phyloP scores from a whole-genome alignment of 2,888 invertebrate species.

The Myathropa florea region DNA sequence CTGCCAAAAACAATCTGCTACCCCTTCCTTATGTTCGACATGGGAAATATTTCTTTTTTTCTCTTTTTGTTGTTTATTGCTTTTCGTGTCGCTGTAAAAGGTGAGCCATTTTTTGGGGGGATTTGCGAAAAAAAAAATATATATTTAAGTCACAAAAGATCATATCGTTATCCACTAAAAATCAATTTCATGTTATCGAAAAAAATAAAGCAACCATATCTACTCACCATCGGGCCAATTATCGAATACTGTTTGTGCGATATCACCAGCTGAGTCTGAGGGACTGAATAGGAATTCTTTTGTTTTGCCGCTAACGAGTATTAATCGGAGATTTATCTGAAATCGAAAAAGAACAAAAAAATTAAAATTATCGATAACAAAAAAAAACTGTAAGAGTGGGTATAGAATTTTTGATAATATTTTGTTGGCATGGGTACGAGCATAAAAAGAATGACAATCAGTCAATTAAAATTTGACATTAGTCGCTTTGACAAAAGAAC shows the following conservation, averaged over 20 bases:
- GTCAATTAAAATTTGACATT: background rate
- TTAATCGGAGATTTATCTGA: conserved; percentile 98
- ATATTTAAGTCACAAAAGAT: background rate
- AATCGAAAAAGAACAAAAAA: conserved; percentile 68
- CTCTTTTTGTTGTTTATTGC: background rate
- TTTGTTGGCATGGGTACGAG: too few relatives aligned
- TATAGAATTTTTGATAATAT: too few relatives aligned
- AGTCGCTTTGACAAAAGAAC: background rate
- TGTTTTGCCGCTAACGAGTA: conserved; percentile 99
- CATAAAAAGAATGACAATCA: background rate
- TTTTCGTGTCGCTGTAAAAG: background rate
- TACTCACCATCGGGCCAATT: conserved; percentile 98
- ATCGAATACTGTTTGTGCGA: conserved; percentile 99
- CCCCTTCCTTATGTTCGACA: background rate
- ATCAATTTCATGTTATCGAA: background rate
- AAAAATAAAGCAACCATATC: background rate
- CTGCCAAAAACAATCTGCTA: conserved; percentile 1
- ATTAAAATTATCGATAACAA: background rate
- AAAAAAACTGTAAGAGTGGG: too few relatives aligned
- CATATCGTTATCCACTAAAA: background rate
- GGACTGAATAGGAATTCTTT: conserved; percentile 99
- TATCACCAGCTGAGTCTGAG: conserved; percentile 98
- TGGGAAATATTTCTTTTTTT: background rate
- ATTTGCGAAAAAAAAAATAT: too few relatives aligned
- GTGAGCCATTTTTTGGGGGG: background rate